phyloP scores from a whole-genome alignment of 2,888 invertebrate species.

The Philhelius pedissequus region DNA sequence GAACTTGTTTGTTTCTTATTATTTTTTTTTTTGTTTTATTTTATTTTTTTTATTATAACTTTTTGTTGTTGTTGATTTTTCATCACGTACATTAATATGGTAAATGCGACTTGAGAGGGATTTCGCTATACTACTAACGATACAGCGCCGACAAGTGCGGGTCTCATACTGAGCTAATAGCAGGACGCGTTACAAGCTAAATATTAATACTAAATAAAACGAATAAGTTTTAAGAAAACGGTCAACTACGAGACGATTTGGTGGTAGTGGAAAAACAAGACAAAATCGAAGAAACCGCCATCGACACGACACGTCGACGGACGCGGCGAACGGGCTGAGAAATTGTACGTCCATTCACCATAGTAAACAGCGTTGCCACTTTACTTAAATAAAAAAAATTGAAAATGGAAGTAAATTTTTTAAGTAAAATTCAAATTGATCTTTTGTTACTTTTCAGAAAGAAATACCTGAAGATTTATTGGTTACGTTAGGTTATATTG shows the following conservation, averaged over 20 bases:
- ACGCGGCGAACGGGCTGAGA: neutral
- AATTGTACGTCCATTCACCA: neutral
- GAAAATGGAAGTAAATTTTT: too few species aligned
- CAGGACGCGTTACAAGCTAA: conserved; percentile 36
- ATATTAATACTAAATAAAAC: conserved; percentile 51
- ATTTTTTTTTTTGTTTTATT: conserved; percentile 23
- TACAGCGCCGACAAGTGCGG: conserved; percentile 73
- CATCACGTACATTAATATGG: neutral
- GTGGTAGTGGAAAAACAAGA: conserved; percentile 18
- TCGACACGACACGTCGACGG: too few species aligned
- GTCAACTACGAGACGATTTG: neutral
- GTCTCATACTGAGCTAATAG: conserved; percentile 73
- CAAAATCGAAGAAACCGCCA: conserved; percentile 8
- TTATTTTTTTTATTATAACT: neutral
- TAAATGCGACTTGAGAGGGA: conserved; percentile 18
- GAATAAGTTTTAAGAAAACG: conserved; percentile 40
- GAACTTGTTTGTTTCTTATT: conserved; percentile 17
- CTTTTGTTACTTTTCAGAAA: too few species aligned
- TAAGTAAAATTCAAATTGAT: too few species aligned
- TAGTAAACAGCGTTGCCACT: neutral
- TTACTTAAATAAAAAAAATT: neutral
- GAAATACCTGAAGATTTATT: too few species aligned
- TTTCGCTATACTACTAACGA: conserved; percentile 7
- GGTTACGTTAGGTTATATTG: too few species aligned
- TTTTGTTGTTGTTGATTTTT: too few species aligned